Evolutionary conservation across 92 coral and sea anemone species (phyloP), one percentile per base, ranked within the genome.

Genomic region (Desmophyllum pertusum): DNA sequence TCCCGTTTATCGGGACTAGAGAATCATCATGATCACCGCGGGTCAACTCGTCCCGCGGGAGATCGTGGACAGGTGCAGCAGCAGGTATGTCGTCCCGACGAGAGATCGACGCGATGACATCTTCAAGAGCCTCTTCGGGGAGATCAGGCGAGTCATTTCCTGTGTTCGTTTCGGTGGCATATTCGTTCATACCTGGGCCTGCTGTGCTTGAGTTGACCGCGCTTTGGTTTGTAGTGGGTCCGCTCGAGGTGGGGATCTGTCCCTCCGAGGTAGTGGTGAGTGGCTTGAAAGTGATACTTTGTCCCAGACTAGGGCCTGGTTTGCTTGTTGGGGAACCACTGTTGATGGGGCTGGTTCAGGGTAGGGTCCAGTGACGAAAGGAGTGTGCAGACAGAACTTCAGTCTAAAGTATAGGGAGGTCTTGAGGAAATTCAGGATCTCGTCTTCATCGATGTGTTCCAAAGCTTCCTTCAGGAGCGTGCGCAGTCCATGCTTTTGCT

Each of bases 371-470:
- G 10, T 2, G 25, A 59, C 21, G 17, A 48, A 27, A 1, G 65
- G 65, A 6, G 11, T 2, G 31, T 27, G 29, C 10, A 14, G 11
- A 48, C 83, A 78, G 18, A 27, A 78, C 73, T 42, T 14, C 23
- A 78, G 37, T 31, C 83, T 62, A 6, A 78, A 78, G 1, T 63
- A 21, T 15, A 78, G n/a, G 31, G 83, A 78, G 17, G 70, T 14
- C 10, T 43, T 78, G 23, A 78, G 73, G 42, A 63, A 78, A 63
- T 78, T 61, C 73, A 78, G 31, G 3, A 66, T 62, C 50, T 63
- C 43, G 19, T 78, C 40, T 17, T 65, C 73, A 43, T 78, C 70
- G 62, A 78, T 29, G 25, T 3, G 39, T 18, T 78, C 61, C 17
- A 78, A 43, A 9, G 61, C 29, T 64, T 78, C 73, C 36, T 42